Conservation (phyloP, 1,140 invertebrate genomes). For the Sinella curviseta region DNA sequence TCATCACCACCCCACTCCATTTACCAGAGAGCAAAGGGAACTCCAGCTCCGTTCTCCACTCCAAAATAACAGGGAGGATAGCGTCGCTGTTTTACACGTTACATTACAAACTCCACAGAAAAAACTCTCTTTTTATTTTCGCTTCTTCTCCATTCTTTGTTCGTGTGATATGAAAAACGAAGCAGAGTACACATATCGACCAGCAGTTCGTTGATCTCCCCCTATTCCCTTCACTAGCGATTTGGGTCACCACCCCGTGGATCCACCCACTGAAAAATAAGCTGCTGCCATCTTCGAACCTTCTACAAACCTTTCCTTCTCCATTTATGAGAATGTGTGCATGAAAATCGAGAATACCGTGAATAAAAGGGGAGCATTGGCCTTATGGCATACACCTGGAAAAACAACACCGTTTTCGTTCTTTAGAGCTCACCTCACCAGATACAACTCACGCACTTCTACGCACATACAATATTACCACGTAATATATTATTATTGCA, state of each 20-base stretch:
- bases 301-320: background rate
- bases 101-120: background rate
- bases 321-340: background rate
- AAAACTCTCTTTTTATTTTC: too few species aligned
- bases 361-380: background rate
- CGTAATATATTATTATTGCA: background rate
- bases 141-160: background rate
- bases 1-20: background rate
- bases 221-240: background rate
- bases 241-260: slow-evolving; percentile 10
- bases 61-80: background rate
- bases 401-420: background rate
- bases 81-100: background rate
- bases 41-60: background rate
- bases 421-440: background rate
- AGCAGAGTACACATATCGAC: background rate
- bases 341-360: background rate
- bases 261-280: background rate
- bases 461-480: background rate
- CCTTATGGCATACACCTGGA: background rate
- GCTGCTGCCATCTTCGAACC: slow-evolving; percentile 16
- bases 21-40: background rate
- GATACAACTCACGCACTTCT: background rate
- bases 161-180: background rate
- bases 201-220: slow-evolving; percentile 14